A percentile compares a stretch with the other conserved stretches of the same genome.
These are phyloP conservation scores for Balanococcus diminutus DNA, from an alignment of 2,888 invertebrate species.

Conservation along the genomic window DNA sequence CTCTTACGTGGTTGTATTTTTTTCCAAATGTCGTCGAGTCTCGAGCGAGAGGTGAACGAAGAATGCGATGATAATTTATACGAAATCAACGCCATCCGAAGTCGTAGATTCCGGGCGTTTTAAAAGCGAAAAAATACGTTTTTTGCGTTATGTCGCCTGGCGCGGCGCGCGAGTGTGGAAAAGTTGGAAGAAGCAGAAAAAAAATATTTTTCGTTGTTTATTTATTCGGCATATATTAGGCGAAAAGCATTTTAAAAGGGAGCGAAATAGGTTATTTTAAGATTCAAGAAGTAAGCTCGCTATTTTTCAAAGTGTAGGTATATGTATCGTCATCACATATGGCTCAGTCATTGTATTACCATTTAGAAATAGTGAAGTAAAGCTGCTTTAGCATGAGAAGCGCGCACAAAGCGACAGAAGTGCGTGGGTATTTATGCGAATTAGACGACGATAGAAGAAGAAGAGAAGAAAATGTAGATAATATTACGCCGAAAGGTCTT, in stretches of 20 bases:
- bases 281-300: conserved; percentile 53
- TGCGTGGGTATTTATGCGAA: conserved; percentile 52
- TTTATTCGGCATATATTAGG: conserved; percentile 50
- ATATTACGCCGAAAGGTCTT: conserved; percentile 38
- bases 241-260: background rate
- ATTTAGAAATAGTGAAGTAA: conserved; percentile 49
- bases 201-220: conserved; percentile 44
- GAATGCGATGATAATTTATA: conserved; percentile 16
- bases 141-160: background rate
- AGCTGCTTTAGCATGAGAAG: conserved; percentile 45
- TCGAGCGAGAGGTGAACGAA: too few relatives aligned
- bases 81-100: conserved; percentile 5
- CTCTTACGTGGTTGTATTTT: too few relatives aligned
- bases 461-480: conserved; percentile 52
- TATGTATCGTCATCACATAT: conserved; percentile 53
- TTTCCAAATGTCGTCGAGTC: too few relatives aligned
- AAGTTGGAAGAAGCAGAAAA: conserved; percentile 12
- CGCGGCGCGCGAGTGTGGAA: background rate
- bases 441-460: conserved; percentile 39
- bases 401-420: conserved; percentile 24
- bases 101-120: background rate
- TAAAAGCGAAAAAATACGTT: background rate
- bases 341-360: conserved; percentile 54
- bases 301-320: conserved; percentile 50
- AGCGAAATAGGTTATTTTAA: conserved; percentile 45